A percentile compares a stretch with the other conserved stretches of the same genome.
phyloP scores from a whole-genome alignment of 2,888 invertebrate species.

The Plagodis pulveraria region DNA sequence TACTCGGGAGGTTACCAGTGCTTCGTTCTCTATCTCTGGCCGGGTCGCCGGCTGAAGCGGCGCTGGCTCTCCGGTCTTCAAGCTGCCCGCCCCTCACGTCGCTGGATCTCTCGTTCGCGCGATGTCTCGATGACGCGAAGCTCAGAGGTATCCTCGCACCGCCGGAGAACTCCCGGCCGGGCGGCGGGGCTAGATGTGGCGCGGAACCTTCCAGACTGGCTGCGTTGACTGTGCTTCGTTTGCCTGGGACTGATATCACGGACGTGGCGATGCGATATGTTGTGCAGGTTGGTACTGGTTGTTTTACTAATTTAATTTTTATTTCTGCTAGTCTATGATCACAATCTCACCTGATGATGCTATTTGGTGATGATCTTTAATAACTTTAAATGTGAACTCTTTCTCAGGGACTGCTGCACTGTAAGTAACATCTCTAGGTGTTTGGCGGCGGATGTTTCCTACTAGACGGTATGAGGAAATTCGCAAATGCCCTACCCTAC shows the following conservation, averaged over 20 bases:
- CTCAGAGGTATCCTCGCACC: conserved; percentile 94
- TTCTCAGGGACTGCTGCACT: no score
- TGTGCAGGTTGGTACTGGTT: conserved; percentile 61
- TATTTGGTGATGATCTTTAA: no score
- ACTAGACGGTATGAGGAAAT: no score
- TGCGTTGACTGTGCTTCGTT: conserved; percentile 89
- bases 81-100: conserved; percentile 91
- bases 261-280: conserved; percentile 90
- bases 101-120: conserved; percentile 94
- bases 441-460: no score
- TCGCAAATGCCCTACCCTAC: no score
- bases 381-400: no score
- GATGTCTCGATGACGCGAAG: conserved; percentile 93
- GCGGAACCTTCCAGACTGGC: conserved; percentile 85
- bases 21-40: conserved; percentile 92
- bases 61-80: conserved; percentile 92
- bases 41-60: conserved; percentile 90
- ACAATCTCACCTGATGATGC: no score
- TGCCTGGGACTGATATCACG: conserved; percentile 95
- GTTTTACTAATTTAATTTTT: no score
- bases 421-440: no score
- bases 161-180: conserved; percentile 93
- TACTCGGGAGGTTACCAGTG: conserved; percentile 94
- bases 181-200: conserved; percentile 71
- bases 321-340: no score